phyloP scores from a whole-genome alignment of 1,140 invertebrate species.

The Chrysomallon squamiferum region DNA sequence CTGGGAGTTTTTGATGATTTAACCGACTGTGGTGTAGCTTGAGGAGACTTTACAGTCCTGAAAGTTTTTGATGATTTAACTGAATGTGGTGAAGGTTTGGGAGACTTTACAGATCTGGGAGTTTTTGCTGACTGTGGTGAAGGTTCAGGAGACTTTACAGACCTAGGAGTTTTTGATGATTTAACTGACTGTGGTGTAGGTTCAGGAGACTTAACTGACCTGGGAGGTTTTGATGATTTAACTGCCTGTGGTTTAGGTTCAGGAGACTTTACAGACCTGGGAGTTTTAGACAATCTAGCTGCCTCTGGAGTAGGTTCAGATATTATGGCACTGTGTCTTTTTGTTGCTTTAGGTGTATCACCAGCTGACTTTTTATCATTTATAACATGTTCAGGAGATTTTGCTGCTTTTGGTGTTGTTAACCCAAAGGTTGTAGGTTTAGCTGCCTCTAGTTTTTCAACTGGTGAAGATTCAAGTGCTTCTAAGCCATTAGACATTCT shows the following conservation, averaged over 20 bases:
- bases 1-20: conserved; percentile 4
- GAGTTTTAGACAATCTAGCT: neutral
- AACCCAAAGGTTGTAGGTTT: neutral
- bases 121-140: neutral
- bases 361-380: conserved; percentile 13
- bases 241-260: neutral
- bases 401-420: conserved; percentile 6
- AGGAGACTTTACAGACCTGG: neutral
- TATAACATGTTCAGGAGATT: conserved; percentile 18
- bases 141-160: too few species aligned
- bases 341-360: too few species aligned
- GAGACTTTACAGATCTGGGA: conserved; percentile 2
- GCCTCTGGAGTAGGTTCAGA: conserved; percentile 1
- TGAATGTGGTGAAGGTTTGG: conserved; percentile 3
- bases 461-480: too few species aligned
- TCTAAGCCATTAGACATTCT: too few species aligned
- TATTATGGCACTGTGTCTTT: conserved; percentile 5
- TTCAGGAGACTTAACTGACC: neutral
- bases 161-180: too few species aligned
- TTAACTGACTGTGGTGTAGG: neutral
- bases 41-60: conserved; percentile 12
- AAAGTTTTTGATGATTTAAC: neutral
- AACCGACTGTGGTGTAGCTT: neutral
- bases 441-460: neutral
- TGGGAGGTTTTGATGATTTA: neutral